Evolutionary conservation across 2,888 invertebrate genomes (phyloP), one percentile per base, ranked within the genome.

Genomic region (Cremastinae sp.): DNA sequence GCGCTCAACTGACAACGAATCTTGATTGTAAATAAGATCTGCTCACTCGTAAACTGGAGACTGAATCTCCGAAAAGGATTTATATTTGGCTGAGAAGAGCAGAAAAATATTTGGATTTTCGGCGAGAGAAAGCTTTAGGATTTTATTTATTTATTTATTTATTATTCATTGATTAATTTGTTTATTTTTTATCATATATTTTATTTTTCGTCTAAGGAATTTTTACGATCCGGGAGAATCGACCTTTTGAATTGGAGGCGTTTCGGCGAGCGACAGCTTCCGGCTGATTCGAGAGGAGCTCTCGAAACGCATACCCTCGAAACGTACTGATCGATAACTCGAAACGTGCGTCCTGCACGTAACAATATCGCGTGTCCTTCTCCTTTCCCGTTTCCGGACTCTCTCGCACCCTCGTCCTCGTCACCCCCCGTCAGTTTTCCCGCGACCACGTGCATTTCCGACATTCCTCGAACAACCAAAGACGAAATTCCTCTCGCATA

Each of bases 261-360:
- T 45, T 12, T 12, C 14, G 1, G 5, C 45, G 12, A 45, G 12
- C 12, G 18, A 36, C 49, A 49, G 20, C 20, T 28, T 28, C 59
- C 45, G 36, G n/a, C 16, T 10, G 16, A 43, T 43, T 53, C 43
- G 38, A 20, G 58, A 47, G 18, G n/a, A n/a, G 7, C 16, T 49
- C 12, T 54, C 47, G 49, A 62, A 12, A 45, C 7, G 9, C 56
- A 28, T 43, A 72, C 22, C 28, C 54, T 58, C 61, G 41, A 54
- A 61, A 68, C 43, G 22, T 5, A 58, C 62, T 69, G 69, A 58
- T 74, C 64, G 74, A 74, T 69, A 69, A 69, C 54, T 58, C 62
- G 43, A 64, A 69, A 69, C 43, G 43, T 61, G 51, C 41, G 36
- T 61, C 51, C 14, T 16, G 10, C 14, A 49, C 9, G 18, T 20